Evolutionary conservation across 2,888 invertebrate genomes (phyloP), one percentile per base, ranked within the genome.

Genomic region (Leucophora obtusa): DNA sequence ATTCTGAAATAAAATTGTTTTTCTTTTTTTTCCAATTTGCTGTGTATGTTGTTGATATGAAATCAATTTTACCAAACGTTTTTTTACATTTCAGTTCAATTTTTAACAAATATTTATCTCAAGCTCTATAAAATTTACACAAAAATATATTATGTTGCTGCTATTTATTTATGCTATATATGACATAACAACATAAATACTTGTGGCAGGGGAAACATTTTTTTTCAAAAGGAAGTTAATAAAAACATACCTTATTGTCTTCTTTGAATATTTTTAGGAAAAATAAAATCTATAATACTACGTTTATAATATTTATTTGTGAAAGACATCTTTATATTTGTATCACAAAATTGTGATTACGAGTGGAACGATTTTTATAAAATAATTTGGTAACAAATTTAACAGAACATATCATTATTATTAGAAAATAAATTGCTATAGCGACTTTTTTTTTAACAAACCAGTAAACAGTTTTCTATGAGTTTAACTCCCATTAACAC

Each of bases 31-130:
- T 11, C 35, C 35, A 11, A 10, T 3, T 15, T 50, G 14, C 28
- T 24, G n/a, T 51, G 24, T 14, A 1, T 33, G 2, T 28, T 33
- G 43, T 51, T 18, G 15, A 8, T 68, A 14, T 43, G 17, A 68
- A 56, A 47, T 56, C 43, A 47, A 66, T 56, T 68, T n/a, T 21
- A 21, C 24, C 7, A 38, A 1, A 15, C 28, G 24, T 56, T 47
- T 43, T 24, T 43, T 47, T n/a, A n/a, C n/a, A n/a, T 24, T 47
- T 24, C 62, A 28, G 50, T 50, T 66, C 14, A 56, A 56, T 17
- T 68, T 68, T 56, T 14, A 43, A 8, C 24, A 43, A 54, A 68
- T 24, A 43, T 68, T 24, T 53, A 53, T 53, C 53, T 53, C n/a
- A 35, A 53, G 35, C 53, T 35, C 53, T 35, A 53, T 53, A 35